Evolutionary conservation across 2,113 vertebrate species (phyloP).

Genomic region (Oncorhynchus gorbuscha): DNA sequence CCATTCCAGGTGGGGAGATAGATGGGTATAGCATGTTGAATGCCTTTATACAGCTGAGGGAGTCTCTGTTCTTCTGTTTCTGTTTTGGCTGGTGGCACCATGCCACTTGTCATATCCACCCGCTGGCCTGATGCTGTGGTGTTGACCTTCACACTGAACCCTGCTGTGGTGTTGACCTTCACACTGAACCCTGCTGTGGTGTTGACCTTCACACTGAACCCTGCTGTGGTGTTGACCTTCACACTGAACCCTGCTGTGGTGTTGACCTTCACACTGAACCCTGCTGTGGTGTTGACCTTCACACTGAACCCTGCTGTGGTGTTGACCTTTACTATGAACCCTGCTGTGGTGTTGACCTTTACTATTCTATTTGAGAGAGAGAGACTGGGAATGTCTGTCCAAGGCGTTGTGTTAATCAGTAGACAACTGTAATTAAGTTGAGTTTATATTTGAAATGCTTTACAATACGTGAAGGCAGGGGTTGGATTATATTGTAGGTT

Average conservation of each 20-base stretch:
- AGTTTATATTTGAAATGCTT: conserved; percentile 59
- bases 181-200: conserved; percentile 46
- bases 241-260: background rate
- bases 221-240: conserved; percentile 35
- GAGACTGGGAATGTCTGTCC: background rate
- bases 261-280: background rate
- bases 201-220: too few relatives aligned
- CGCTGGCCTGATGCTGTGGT: conserved; percentile 67
- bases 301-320: too few relatives aligned
- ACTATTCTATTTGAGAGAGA: background rate
- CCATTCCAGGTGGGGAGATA: conserved; percentile 34
- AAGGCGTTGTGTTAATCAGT: conserved; percentile 43
- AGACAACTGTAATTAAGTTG: conserved; percentile 58
- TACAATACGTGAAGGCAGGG: conserved; percentile 60
- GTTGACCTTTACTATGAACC: too few relatives aligned
- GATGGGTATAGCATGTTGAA: conserved; percentile 29
- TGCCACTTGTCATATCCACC: conserved; percentile 75
- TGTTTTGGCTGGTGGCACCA: conserved; percentile 65
- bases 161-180: conserved; percentile 55
- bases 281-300: too few relatives aligned
- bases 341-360: too few relatives aligned
- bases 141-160: conserved; percentile 80
- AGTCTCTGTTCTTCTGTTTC: conserved; percentile 38
- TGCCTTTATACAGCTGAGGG: conserved; percentile 43
- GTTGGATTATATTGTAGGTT: conserved; percentile 37